Conservation (phyloP, 2,888 invertebrate genomes). For the Mythimna lalbum region DNA sequence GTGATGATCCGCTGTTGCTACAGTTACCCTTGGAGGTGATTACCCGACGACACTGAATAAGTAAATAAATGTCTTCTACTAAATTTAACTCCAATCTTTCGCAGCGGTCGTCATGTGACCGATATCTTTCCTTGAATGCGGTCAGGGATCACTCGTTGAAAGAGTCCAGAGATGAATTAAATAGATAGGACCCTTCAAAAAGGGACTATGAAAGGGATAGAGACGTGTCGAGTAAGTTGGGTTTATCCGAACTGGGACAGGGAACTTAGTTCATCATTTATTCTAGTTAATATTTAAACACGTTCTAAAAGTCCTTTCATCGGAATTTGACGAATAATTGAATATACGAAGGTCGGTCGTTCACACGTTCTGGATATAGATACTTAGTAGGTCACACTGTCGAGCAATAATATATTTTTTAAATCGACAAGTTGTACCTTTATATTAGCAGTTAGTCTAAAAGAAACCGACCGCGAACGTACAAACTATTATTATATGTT, state of each 20-base stretch:
- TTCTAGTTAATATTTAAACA: slow-evolving; percentile 53
- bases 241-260: slow-evolving; percentile 46
- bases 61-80: slow-evolving; percentile 90
- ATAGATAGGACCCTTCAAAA: slow-evolving; percentile 86
- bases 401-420: slow-evolving; percentile 12
- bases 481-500: slow-evolving; percentile 18
- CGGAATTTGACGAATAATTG: slow-evolving; percentile 6
- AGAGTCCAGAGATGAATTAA: slow-evolving; percentile 89
- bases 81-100: slow-evolving; percentile 89
- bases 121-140: slow-evolving; percentile 87
- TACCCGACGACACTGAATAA: slow-evolving; percentile 81
- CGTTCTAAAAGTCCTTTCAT: slow-evolving; percentile 34
- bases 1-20: slow-evolving; percentile 71
- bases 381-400: slow-evolving; percentile 6
- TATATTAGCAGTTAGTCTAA: slow-evolving; percentile 11
- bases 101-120: slow-evolving; percentile 86
- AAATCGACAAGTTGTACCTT: slow-evolving; percentile 20
- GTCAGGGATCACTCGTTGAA: slow-evolving; percentile 85
- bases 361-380: slow-evolving; percentile 20
- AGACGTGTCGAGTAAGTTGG: slow-evolving; percentile 68
- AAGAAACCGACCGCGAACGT: slow-evolving; percentile 14
- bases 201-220: slow-evolving; percentile 80
- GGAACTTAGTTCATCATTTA: slow-evolving; percentile 56
- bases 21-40: slow-evolving; percentile 81
- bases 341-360: slow-evolving; percentile 24